Evolutionary conservation across 2,113 vertebrate genomes (phyloP), one percentile per base, ranked within the genome.

Genomic region (Coregonus clupeaformis): DNA sequence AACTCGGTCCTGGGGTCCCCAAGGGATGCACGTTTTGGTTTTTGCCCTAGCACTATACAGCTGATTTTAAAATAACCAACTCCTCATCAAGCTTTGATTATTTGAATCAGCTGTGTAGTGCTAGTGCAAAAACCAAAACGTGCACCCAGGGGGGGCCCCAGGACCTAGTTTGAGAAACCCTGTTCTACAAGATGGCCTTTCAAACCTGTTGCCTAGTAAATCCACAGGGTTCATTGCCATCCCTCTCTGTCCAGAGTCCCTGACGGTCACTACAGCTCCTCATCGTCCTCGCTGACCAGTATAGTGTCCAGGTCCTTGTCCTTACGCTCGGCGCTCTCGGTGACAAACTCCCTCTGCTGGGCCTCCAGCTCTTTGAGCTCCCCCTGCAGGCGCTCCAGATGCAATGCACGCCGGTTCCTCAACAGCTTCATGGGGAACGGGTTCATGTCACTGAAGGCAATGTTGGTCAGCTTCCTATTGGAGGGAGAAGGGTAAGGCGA

Each of bases 381-480:
- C 0, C 89, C 86, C 81, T 94, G 93, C 74, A 99, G 92, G 29
- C 91, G 92, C 78, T 96, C 94, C 79, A 93, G 87, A 85, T 99
- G 96, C 24, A 75, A 42, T 0, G 66, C 60, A 3, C 96, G 94
- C 0, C 95, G 93, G 78, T 92, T 96, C 81, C 57, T 91, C 79
- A 98, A 91, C 67, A 95, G 87, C 62, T 93, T 95, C 87, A 93
- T 91, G 2, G 93, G 94, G 36, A 99, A 98, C 0, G 98, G 98
- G 86, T 99, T 99, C 93, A 99, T 93, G 77, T 96, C 94, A 0
- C 74, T 89, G 87, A 98, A 99, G 77, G 97, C 97, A 0, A 98
- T 95, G 88, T 42, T 90, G 79, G 83, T 94, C 86, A 99, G 86
- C 85, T 92, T 97, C 91, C 98, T 99, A 83, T 0, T 69, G 78